Percentiles rank a stretch among this genome's conserved stretches.
Evolutionary conservation across 2,113 vertebrate species (phyloP).

Genomic region (Rhombomys opimus): DNA sequence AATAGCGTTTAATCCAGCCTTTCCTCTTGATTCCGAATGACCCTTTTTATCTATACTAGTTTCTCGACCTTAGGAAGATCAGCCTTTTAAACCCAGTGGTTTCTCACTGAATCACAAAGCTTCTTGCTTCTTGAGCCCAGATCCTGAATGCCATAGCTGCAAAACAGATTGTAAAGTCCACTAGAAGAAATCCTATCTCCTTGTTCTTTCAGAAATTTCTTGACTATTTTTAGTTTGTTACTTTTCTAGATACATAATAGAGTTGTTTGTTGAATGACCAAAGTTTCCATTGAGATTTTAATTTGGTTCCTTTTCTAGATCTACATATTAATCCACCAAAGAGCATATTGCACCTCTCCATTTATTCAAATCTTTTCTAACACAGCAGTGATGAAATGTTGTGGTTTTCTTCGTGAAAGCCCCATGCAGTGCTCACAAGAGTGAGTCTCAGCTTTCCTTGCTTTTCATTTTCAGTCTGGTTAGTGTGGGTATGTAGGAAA

Average conservation of each 20-base stretch:
- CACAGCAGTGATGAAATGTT: background rate
- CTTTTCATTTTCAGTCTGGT: background rate
- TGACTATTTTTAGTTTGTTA: conserved; percentile 69
- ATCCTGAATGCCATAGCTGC: background rate
- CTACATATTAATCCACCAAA: background rate
- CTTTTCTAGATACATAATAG: conserved; percentile 32
- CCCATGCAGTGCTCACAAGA: background rate
- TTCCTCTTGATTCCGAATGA: background rate
- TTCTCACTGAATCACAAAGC: accelerated
- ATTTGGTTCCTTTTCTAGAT: conserved; percentile 13
- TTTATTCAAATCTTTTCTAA: conserved; percentile 42
- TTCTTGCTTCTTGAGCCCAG: background rate
- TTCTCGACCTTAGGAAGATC: background rate
- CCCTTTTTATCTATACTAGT: background rate
- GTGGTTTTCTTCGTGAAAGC: conserved; percentile 34
- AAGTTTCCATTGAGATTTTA: conserved; percentile 57
- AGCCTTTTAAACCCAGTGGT: background rate
- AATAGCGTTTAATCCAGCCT: background rate
- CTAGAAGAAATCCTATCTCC: conserved; percentile 26
- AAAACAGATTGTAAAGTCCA: background rate
- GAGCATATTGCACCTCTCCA: background rate
- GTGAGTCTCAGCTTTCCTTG: background rate
- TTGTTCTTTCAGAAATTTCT: conserved; percentile 47
- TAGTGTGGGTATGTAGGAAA: background rate
- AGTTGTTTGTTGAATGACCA: conserved; percentile 42